Base-by-base conservation (phyloP, 2,797 vertebrate genomes). In the Mus spretus region DNA sequence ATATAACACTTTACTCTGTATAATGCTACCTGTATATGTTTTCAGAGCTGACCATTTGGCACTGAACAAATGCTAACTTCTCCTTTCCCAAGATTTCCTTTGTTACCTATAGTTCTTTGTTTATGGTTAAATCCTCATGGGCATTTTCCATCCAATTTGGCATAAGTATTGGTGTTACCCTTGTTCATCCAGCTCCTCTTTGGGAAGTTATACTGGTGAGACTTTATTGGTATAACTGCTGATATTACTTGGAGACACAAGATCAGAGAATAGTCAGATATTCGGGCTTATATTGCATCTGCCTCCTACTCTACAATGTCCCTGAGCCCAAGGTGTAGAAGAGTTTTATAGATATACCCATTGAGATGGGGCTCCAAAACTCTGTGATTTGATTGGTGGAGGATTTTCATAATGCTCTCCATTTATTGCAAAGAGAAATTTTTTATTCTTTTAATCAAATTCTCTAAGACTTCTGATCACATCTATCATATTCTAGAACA, bases 381-480 rank as follows among this genome's bases (percentile, higher is more conserved):
- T 82, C 57, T 83, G 12, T 9, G 59, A 14, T 40, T 82, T 83
- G 57, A 61, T 61, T 61, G 37, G 80, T 44, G 40, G 80, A 26
- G 7, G n/a, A 26, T 59, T 83, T 61, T 40, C 9, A 14, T 82
- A 61, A 82, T 82, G 7, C 1, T 82, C n/a, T 61, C 24, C 57
- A 63, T 44, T 14, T 83, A 26, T 19, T 61, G 14, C 37, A 44
- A 61, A 40, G 57, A 83, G 24, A 61, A 83, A 2, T 28, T 17
- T 83, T 14, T 37, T 37, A 74, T 19, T 4, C 3, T 80, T 47
- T 89, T 75, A 97, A 96, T 93, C 2, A 4, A 1, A 67, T 8
- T 57, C n/a, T 96, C 57, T 63, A 87, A 95, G 86, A 93, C 7
- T 57, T 96, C 22, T 92, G 37, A 53, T 96, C 65, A 79, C 10